Evolutionary conservation across 2,888 invertebrate species (phyloP), one percentile per base, ranked within the genome.

Genomic region (Eudasyphora cyanicolor): DNA sequence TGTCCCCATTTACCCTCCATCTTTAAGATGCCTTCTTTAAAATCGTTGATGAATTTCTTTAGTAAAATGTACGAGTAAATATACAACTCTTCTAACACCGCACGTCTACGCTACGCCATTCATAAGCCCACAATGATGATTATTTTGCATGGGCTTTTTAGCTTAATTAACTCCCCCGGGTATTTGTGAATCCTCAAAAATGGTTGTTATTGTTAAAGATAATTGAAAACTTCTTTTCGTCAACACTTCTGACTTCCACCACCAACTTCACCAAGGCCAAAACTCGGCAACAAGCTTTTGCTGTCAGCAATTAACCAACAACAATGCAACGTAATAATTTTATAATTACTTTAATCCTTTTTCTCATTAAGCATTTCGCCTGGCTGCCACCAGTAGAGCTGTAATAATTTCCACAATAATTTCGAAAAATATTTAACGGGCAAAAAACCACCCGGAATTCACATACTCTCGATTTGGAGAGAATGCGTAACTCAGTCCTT

Each of bases 321-420:
- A 57, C 64, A 64, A 38, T 64, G 38, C n/a, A 17, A n/a, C 38
- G 8, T 75, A 78, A 83, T 75, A 71, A 81, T 64, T 78, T 78
- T 75, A 67, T 81, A 84, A 84, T 78, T 75, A 78, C 75, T 81
- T 67, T 84, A 81, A 78, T 84, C 49, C 62, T 64, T 77, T 79
- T 71, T 49, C 35, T 64, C 38, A 38, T 38, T 38, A 64, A 19
- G 64, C 38, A 64, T 35, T 29, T 62, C 17, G 35, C 35, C 4
- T 60, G 14, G 29, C 14, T 29, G 62, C 32, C 62, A 60, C 14
- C 29, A 60, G 27, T 29, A 60, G 3, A 35, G 32, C 32, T 12
- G 5, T 17, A 49, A 49, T 12, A 17, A 49, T 49, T 29, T 35
- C 19, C 24, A 57, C 32, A 62, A 35, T 17, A 17, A 62, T 62